A percentile compares a stretch with the other conserved stretches of the same genome.
These are phyloP conservation scores for Toxotes jaculatrix DNA, from an alignment of 2,113 vertebrate genomes.

Conservation along the genomic window DNA sequence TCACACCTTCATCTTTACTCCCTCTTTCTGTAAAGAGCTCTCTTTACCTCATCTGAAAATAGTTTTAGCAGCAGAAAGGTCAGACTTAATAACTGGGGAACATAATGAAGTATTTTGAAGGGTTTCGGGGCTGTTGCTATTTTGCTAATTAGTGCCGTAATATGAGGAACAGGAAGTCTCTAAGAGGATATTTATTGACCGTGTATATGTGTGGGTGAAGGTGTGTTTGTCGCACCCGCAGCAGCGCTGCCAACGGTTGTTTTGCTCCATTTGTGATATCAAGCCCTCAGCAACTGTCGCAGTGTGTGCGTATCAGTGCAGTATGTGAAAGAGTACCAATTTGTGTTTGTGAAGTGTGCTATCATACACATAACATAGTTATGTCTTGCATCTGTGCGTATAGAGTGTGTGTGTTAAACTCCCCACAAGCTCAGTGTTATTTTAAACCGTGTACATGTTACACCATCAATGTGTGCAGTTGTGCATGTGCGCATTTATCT, in stretches of 20 bases:
- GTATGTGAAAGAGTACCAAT: not conserved
- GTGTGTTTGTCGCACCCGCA: constrained; percentile 23
- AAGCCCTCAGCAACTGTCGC: constrained; percentile 11
- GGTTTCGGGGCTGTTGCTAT: constrained; percentile 27
- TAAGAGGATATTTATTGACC: not conserved
- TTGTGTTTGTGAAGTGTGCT: constrained; percentile 4
- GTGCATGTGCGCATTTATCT: not conserved
- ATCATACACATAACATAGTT: constrained; percentile 7
- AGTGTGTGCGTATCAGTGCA: not conserved
- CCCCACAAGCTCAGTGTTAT: constrained; percentile 18
- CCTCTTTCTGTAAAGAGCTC: constrained; percentile 22
- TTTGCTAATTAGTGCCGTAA: constrained; percentile 33
- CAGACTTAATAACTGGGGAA: constrained; percentile 54
- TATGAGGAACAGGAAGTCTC: constrained; percentile 5
- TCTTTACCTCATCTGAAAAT: constrained; percentile 45
- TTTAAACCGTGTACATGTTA: constrained; percentile 21
- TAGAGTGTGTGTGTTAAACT: not conserved
- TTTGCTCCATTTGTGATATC: constrained; percentile 25
- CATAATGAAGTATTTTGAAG: constrained; percentile 58
- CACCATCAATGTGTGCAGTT: constrained; percentile 8
- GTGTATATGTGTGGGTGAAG: not conserved
- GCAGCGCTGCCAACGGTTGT: not conserved
- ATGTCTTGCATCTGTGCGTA: constrained; percentile 11
- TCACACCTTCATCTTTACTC: constrained; percentile 17
- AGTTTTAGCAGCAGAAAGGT: constrained; percentile 51